These are phyloP conservation scores for Drosophila acutilabella DNA, from an alignment of 2,888 invertebrate genomes.

Conservation along the genomic window DNA sequence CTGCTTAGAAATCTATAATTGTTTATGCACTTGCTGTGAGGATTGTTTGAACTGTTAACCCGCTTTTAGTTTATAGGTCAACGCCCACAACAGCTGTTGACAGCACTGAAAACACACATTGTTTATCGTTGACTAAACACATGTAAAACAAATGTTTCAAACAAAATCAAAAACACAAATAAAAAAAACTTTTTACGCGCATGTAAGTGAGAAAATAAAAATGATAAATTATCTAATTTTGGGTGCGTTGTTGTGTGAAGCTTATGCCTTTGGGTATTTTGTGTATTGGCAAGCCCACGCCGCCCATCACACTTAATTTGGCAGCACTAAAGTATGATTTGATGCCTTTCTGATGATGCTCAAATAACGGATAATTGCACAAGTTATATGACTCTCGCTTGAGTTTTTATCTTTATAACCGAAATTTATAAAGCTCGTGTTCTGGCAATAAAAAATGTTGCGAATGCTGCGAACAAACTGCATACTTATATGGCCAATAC, in stretches of 20 bases:
- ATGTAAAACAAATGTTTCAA: conserved; percentile 39
- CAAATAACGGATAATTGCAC: conserved; percentile 7
- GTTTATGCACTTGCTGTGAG: conserved; percentile 14
- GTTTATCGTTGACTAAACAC: conserved; percentile 24
- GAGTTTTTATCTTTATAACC: conserved; percentile 23
- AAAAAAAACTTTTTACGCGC: not conserved
- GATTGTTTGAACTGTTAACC: conserved; percentile 18
- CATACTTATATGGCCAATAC: conserved; percentile 22
- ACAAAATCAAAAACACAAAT: not conserved
- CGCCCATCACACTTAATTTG: conserved; percentile 11
- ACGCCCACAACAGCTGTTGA: conserved; percentile 34
- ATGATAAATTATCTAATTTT: conserved; percentile 28
- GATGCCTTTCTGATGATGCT: conserved; percentile 37
- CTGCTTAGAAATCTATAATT: not conserved
- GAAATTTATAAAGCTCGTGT: conserved; percentile 26
- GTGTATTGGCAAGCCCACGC: not conserved
- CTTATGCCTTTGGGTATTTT: conserved; percentile 1
- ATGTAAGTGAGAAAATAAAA: conserved; percentile 20
- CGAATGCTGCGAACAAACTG: not conserved
- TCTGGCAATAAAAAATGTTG: conserved; percentile 17
- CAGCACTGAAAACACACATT: conserved; percentile 11
- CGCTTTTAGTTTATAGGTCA: conserved; percentile 25
- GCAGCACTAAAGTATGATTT: conserved; percentile 16
- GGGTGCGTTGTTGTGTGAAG: not conserved
- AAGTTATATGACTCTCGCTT: conserved; percentile 23